These are phyloP conservation scores for Clytia hemisphaerica DNA, from an alignment of 30 jellyfish, hydroid and myxozoan species.

Conservation along the genomic window DNA sequence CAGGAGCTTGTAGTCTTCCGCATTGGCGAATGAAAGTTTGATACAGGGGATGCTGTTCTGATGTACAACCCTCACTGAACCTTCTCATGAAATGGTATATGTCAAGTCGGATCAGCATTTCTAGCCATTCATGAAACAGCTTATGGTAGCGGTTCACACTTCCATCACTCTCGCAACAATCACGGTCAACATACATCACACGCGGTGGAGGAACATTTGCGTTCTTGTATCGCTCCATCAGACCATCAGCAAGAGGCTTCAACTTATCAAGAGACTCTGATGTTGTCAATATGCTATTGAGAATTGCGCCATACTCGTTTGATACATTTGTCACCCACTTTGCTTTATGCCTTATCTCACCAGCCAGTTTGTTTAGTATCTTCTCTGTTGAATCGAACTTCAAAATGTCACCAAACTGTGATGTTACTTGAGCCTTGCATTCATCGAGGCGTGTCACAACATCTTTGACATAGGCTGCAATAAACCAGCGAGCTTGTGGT, in stretches of 20 bases:
- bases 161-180: constrained; percentile 41
- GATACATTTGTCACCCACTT: constrained; percentile 44
- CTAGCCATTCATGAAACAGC: constrained; percentile 24
- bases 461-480: constrained; percentile 35
- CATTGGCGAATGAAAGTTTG: constrained; percentile 16
- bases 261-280: constrained; percentile 5
- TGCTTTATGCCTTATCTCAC: constrained; percentile 40
- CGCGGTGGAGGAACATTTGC: constrained; percentile 35
- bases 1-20: constrained; percentile 15
- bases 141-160: not conserved
- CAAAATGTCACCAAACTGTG: constrained; percentile 29
- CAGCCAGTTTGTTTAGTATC: constrained; percentile 42
- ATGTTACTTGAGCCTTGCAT: constrained; percentile 25
- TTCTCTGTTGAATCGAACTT: constrained; percentile 52
- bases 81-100: constrained; percentile 38
- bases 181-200: constrained; percentile 43
- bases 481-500: constrained; percentile 40
- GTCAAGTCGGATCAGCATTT: constrained; percentile 23
- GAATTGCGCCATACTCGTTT: constrained; percentile 46
- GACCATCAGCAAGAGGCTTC: constrained; percentile 26
- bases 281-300: constrained; percentile 19
- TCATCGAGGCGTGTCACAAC: constrained; percentile 36
- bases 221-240: constrained; percentile 15
- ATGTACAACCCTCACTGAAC: constrained; percentile 6
- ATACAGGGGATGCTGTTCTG: constrained; percentile 32